phyloP scores from a whole-genome alignment of 2,113 vertebrate species.

The Numida meleagris region DNA sequence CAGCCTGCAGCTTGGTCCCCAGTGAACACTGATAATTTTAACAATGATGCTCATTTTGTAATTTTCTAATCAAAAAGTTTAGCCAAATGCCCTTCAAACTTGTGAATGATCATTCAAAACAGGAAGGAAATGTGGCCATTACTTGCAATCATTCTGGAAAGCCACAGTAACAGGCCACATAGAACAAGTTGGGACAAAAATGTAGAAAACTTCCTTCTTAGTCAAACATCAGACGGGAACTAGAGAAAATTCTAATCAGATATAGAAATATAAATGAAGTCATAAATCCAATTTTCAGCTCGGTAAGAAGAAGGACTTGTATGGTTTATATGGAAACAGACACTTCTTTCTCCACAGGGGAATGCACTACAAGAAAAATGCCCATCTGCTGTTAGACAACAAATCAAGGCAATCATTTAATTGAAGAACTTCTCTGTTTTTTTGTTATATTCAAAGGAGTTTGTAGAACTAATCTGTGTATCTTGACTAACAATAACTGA shows the following conservation, averaged over 20 bases:
- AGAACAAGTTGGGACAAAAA: not conserved
- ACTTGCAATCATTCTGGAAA: not conserved
- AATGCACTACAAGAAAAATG: not conserved
- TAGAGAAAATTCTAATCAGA: not conserved
- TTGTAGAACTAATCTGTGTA: not conserved
- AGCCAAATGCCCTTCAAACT: slow-evolving; percentile 46
- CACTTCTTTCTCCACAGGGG: not conserved
- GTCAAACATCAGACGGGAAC: not conserved
- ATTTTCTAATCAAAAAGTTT: slow-evolving; percentile 49
- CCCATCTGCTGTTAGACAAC: not conserved
- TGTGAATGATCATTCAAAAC: not conserved
- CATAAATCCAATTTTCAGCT: not conserved
- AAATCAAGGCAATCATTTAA: not conserved
- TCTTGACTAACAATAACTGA: not conserved
- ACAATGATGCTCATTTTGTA: slow-evolving; percentile 20
- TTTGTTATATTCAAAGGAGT: not conserved
- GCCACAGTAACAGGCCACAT: no score
- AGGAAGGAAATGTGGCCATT: not conserved
- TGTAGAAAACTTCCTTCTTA: not conserved
- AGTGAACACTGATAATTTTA: slow-evolving; percentile 48
- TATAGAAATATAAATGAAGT: not conserved
- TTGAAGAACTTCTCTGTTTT: not conserved
- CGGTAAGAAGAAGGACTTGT: not conserved
- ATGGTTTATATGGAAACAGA: not conserved
- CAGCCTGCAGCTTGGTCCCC: not conserved